Conservation (phyloP, 1,140 invertebrate species). For the Solenopsis invicta region DNA sequence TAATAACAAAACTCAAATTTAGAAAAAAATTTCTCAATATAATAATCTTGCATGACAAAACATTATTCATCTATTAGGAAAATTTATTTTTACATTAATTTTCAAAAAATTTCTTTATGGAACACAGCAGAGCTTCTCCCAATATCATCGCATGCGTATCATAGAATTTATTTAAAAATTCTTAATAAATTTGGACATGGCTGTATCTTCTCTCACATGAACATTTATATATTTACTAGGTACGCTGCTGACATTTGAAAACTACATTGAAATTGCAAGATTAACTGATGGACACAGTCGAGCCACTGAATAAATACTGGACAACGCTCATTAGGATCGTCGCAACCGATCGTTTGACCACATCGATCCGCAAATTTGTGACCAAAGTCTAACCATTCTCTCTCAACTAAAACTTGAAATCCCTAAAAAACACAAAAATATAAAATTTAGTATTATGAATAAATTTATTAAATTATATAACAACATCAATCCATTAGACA, state of each 20-base stretch:
- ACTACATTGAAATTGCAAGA: conserved; percentile 95
- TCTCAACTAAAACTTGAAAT: conserved; percentile 96
- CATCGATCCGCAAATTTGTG: conserved; percentile 99
- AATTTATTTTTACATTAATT: no score
- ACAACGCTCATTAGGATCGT: conserved; percentile 96
- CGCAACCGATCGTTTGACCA: conserved; percentile 93
- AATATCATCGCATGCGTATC: no score
- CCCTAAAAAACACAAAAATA: conserved; percentile 89
- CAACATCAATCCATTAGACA: neutral
- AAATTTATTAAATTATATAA: neutral
- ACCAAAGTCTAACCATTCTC: conserved; percentile 98
- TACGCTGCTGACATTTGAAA: conserved; percentile 98
- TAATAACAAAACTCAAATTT: no score
- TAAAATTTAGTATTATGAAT: neutral
- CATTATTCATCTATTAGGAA: no score
- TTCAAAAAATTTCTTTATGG: no score
- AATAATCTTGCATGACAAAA: no score
- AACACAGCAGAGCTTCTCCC: no score
- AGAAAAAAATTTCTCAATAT: no score
- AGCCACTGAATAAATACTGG: conserved; percentile 99
- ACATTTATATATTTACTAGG: conserved; percentile 90
- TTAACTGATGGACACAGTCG: conserved; percentile 97
- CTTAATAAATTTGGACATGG: no score
- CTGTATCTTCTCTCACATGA: neutral
- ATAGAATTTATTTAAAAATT: no score